Conservation (phyloP, 2,113 vertebrate species). For the Marmota monax region DNA sequence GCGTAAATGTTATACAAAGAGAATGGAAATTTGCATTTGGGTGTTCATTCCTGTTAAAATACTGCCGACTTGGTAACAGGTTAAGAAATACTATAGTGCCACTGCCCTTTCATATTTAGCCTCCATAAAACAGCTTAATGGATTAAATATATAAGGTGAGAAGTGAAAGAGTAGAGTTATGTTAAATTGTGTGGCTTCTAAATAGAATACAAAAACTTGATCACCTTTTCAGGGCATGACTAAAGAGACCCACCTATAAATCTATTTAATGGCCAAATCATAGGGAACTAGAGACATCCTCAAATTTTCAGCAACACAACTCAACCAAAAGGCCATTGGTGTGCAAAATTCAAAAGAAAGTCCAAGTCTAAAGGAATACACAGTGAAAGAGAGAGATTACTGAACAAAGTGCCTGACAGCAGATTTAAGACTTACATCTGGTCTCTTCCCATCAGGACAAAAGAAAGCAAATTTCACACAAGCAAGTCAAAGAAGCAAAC, state of each 20-base stretch:
- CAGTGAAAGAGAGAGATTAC: neutral
- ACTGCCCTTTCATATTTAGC: conserved; percentile 76
- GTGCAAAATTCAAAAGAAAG: neutral
- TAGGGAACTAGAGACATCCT: neutral
- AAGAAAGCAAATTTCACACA: neutral
- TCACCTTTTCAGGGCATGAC: conserved; percentile 23
- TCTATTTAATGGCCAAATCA: conserved; percentile 36
- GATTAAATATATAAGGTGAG: conserved; percentile 72
- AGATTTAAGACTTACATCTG: neutral
- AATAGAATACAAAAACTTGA: conserved; percentile 61
- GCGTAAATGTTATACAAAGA: conserved; percentile 85
- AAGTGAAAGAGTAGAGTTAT: conserved; percentile 67
- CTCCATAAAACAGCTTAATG: conserved; percentile 80
- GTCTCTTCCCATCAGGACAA: neutral
- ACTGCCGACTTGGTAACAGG: conserved; percentile 77
- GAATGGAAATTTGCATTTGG: conserved; percentile 84
- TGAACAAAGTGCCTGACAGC: neutral
- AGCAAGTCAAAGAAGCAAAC: neutral
- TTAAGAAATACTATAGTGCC: conserved; percentile 73
- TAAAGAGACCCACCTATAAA: conserved; percentile 30
- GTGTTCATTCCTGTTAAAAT: conserved; percentile 80
- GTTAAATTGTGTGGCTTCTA: conserved; percentile 28
- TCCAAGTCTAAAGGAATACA: neutral
- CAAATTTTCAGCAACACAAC: neutral
- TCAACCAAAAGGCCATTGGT: neutral